Base-by-base conservation (phyloP, 2,113 vertebrate species). In the Stigmatopora nigra region DNA sequence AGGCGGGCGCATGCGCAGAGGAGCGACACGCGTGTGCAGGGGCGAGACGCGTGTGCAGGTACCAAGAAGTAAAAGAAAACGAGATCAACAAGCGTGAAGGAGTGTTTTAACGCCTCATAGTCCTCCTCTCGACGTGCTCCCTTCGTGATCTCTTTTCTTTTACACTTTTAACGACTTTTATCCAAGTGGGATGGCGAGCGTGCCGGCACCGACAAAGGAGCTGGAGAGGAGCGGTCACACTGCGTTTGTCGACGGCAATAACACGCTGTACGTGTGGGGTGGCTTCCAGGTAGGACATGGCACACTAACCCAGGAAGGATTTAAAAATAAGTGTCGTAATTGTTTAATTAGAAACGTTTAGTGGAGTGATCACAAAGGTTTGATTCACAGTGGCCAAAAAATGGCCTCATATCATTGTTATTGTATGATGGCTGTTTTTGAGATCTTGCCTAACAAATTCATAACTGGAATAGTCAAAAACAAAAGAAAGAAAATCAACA, bases 181-280 rank as follows among this genome's bases (percentile, higher is more conserved):
- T 36, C 17, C 9, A 22, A 15, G 20, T 22, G 22, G 53, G 53
- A 56, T 56, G 53, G 22, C 53, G 53, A 7, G 5, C 13, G 22
- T 56, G 4, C 53, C 5, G 46, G 61, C 25, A 78, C 22, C 61
- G n/a, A 17, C 19, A 74, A 67, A 89, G 76, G 90, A 88, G 49
- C 89, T 92, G 85, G 90, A 93, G 85, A 92, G 95, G 57, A 97
- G 94, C 83, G 90, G 92, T 57, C 95, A 97, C 86, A 90, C 93
- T 63, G 94, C 94, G 0, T 91, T 95, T 79, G 89, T 94, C 67
- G 84, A 92, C 71, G 85, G 91, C 72, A 83, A 83, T 63, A 87
- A 88, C 81, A 85, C 78, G 51, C 92, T 97, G 73, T 93, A 91
- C 17, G 92, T 94, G 52, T 97, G 94, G 95, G 95, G 95, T 60